phyloP scores from a whole-genome alignment of 2,113 vertebrate species.

The Gopherus evgoodei region DNA sequence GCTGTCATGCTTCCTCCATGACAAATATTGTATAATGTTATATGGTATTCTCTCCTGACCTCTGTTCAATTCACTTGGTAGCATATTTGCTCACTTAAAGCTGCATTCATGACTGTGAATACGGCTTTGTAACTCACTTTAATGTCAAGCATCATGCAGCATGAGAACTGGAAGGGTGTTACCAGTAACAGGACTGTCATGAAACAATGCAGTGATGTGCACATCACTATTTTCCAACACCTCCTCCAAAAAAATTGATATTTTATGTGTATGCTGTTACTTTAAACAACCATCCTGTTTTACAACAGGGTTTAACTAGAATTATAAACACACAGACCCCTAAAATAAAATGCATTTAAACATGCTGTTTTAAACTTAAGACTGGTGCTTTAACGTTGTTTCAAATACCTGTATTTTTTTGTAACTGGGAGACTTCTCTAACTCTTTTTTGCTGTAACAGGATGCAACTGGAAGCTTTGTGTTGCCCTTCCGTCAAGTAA shows the following conservation, averaged over 20 bases:
- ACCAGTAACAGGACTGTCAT: not conserved
- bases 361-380: not conserved
- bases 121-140: not conserved
- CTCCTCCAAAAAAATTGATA: not conserved
- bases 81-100: not conserved
- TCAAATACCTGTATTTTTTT: not conserved
- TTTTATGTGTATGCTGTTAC: not conserved
- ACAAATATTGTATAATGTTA: not conserved
- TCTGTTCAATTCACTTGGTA: not conserved
- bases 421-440: not conserved
- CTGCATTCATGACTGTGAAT: not conserved
- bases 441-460: conserved; percentile 76
- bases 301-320: not conserved
- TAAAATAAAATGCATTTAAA: not conserved
- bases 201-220: not conserved
- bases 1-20: not conserved
- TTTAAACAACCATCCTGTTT: not conserved
- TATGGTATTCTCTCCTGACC: not conserved
- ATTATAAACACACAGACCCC: not conserved
- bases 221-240: not conserved
- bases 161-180: not conserved
- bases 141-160: not conserved
- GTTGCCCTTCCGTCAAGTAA: conserved; percentile 95
- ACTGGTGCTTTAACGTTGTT: not conserved
- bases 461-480: conserved; percentile 97